These are phyloP conservation scores for Tylochromis polylepis DNA, from an alignment of 2,113 vertebrate genomes.

Conservation along the genomic window DNA sequence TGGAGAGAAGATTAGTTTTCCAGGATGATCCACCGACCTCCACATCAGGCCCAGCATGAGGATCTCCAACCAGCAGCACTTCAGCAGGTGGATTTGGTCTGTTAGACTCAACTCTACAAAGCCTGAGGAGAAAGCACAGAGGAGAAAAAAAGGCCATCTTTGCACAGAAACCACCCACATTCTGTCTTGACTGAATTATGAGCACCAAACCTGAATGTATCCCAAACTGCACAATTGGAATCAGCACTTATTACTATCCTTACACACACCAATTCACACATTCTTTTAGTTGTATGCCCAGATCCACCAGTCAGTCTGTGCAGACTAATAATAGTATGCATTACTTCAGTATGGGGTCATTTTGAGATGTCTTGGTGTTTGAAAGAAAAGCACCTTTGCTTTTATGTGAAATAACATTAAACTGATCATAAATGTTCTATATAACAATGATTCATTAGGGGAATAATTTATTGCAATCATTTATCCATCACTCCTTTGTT, in stretches of 20 bases:
- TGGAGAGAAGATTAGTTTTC: constrained; percentile 93
- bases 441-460: not conserved
- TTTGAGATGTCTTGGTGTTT: not conserved
- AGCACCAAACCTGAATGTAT: not conserved
- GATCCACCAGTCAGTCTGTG: not conserved
- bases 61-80: constrained; percentile 97
- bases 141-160: not conserved
- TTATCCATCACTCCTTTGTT: not conserved
- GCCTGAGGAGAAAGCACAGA: constrained; percentile 62
- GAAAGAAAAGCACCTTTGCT: not conserved
- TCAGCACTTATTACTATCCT: not conserved
- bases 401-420: not conserved
- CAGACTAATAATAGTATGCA: not conserved
- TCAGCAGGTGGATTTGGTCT: constrained; percentile 91
- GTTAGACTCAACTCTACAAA: constrained; percentile 88
- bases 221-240: not conserved
- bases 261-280: not conserved
- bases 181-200: not conserved
- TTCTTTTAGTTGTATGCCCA: not conserved
- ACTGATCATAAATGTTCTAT: not conserved
- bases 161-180: not conserved
- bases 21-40: constrained; percentile 92
- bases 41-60: constrained; percentile 97
- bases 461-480: not conserved
- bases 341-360: not conserved